These are phyloP conservation scores for Hypena proboscidalis DNA, from an alignment of 2,888 invertebrate genomes.

Conservation along the genomic window DNA sequence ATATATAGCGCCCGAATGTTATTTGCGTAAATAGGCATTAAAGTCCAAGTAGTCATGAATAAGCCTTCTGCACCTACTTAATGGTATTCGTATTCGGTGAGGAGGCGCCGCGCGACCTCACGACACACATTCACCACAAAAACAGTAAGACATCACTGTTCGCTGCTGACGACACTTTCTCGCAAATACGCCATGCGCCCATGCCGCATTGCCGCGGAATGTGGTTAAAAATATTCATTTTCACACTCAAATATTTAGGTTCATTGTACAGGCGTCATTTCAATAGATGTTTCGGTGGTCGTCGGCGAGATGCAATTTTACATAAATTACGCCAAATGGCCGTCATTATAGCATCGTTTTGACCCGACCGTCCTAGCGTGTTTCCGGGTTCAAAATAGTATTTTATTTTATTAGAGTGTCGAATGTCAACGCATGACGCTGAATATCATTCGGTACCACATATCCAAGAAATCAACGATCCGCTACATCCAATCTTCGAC, in stretches of 20 bases:
- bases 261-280: slow-evolving; percentile 12
- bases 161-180: slow-evolving; percentile 49
- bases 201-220: slow-evolving; percentile 30
- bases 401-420: slow-evolving; percentile 13
- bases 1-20: too few species aligned
- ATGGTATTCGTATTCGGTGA: too few species aligned
- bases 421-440: slow-evolving; percentile 11
- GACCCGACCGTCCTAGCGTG: slow-evolving; percentile 19
- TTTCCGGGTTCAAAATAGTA: slow-evolving; percentile 30
- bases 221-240: slow-evolving; percentile 22
- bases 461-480: too few species aligned
- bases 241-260: slow-evolving; percentile 20
- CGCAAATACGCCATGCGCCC: slow-evolving; percentile 25
- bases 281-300: slow-evolving; percentile 10
- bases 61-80: too few species aligned
- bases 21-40: too few species aligned
- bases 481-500: too few species aligned
- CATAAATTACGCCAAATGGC: slow-evolving; percentile 30
- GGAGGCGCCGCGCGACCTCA: slow-evolving; percentile 47
- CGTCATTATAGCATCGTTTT: slow-evolving; percentile 29
- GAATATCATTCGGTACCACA: too few species aligned
- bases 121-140: slow-evolving; percentile 58
- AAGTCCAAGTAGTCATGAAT: too few species aligned
- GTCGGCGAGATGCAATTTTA: slow-evolving; percentile 18
- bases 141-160: slow-evolving; percentile 42